These are phyloP conservation scores for Hipparchia sbordonii DNA, from an alignment of 2,888 invertebrate species.

Conservation along the genomic window DNA sequence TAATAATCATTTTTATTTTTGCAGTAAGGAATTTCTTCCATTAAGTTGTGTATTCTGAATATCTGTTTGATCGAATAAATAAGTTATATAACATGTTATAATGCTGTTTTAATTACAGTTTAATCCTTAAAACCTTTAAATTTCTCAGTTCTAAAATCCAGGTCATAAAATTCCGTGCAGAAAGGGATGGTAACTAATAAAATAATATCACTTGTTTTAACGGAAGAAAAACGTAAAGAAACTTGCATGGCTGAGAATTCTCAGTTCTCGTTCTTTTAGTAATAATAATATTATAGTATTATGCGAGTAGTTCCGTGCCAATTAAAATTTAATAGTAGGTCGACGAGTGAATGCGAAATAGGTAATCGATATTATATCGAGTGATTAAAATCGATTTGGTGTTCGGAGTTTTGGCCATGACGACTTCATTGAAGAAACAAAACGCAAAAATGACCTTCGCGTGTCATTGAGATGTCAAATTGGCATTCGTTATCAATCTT, in stretches of 20 bases:
- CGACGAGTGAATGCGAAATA: no score
- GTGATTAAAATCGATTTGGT: not conserved
- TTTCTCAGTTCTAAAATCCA: no score
- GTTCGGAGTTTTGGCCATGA: not conserved
- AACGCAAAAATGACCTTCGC: constrained; percentile 75
- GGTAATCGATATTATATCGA: constrained; percentile 1
- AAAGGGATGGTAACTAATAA: no score
- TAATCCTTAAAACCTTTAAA: not conserved
- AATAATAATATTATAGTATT: no score
- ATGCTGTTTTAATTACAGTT: constrained; percentile 16
- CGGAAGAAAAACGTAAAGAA: no score
- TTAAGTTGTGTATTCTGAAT: constrained; percentile 6
- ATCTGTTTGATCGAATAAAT: constrained; percentile 17
- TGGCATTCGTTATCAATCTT: constrained; percentile 70
- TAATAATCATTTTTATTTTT: constrained; percentile 8
- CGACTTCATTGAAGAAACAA: constrained; percentile 44
- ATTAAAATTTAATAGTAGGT: no score
- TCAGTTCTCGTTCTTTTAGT: no score
- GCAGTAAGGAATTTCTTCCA: not conserved
- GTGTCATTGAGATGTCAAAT: constrained; percentile 78
- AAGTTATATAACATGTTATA: constrained; percentile 23
- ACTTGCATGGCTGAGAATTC: no score
- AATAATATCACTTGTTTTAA: no score
- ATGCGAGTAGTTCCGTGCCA: no score
- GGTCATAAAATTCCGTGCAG: no score